Percentiles rank a stretch among this genome's conserved stretches.
Evolutionary conservation across 2,113 vertebrate genomes (phyloP).

Genomic region (Grallaria varia): DNA sequence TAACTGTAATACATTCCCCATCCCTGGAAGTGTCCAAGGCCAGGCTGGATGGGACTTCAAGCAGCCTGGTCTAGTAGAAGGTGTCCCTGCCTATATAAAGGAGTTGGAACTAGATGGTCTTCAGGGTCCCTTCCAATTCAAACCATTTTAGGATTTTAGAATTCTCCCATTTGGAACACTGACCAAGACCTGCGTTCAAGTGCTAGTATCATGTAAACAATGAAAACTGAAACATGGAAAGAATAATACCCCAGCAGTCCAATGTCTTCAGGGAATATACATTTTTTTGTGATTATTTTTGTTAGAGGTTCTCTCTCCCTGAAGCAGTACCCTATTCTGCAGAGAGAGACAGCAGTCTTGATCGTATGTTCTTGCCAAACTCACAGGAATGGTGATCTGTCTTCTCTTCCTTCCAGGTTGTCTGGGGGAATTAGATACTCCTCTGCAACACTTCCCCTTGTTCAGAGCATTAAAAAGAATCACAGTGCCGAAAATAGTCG

Average conservation of each 20-base stretch:
- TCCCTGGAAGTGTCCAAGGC: background rate
- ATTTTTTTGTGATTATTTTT: background rate
- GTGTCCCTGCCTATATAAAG: background rate
- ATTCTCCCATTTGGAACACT: background rate
- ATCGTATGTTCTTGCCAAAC: background rate
- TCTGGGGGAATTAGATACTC: slow-evolving; percentile 18
- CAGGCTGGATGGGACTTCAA: background rate
- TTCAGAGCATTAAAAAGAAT: background rate
- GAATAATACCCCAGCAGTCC: background rate
- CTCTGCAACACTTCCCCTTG: background rate
- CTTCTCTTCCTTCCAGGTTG: background rate
- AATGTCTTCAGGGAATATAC: background rate
- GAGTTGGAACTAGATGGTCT: background rate
- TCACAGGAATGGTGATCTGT: background rate
- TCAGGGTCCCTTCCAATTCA: background rate
- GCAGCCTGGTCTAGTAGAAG: background rate
- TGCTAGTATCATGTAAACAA: background rate
- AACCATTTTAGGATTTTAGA: background rate
- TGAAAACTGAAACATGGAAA: background rate
- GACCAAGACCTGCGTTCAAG: background rate
- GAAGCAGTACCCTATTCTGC: background rate
- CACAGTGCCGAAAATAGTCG: fast-evolving
- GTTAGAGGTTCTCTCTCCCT: background rate
- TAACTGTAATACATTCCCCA: background rate
- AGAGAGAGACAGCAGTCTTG: background rate